Base-by-base conservation (phyloP, 2,797 vertebrate species). In the Benthosema pterotum region DNA sequence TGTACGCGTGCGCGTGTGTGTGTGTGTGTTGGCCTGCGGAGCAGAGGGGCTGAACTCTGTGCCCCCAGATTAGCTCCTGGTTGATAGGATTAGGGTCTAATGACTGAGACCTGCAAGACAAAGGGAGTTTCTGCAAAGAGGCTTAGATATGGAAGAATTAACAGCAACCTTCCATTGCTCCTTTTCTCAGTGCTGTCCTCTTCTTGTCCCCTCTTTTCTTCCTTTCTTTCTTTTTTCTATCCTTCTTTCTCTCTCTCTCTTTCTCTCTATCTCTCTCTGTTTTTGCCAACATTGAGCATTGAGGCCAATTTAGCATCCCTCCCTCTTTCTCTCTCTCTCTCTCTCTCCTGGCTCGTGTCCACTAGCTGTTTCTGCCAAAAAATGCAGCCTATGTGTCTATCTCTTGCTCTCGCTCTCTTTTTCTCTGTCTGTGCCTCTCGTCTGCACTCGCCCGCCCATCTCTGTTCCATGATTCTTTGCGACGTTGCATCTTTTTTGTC, bases 131-230 rank as follows among this genome's bases (percentile, higher is more conserved):
- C 87, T 75, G 96, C 96, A 99, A 98, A 99, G 96, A 96, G 95
- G 97, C 96, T 99, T 98, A 99, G 97, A 98, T 98, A 98, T 98
- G 97, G 97, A 98, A 97, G 97, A 98, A 97, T 98, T 99, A 98
- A 94, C 97, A 96, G 94, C 94, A 94, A 94, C 93, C 95, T 91
- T 94, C 93, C 93, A 93, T 94, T 87, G 82, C 83, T 82, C 18
- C 5, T 11, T 15, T 5, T 17, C 42, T 45, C 16, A 38, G 11
- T 57, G 32, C 32, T 38, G 32, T 38, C 32, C 32, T 38, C 32
- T 38, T 38, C 32, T 38, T 38, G 32, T 38, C 32, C 32, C 8
- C 32, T 38, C 56, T 28, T 42, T 42, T 72, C 60, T 65, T 72
- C 80, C 61, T 38, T 64, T 82, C 77, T 47, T 67, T 78, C 71